Percentiles rank a stretch among this genome's conserved stretches.
These are phyloP conservation scores for Eupithecia centaureata DNA, from an alignment of 2,888 invertebrate genomes.

Conservation along the genomic window DNA sequence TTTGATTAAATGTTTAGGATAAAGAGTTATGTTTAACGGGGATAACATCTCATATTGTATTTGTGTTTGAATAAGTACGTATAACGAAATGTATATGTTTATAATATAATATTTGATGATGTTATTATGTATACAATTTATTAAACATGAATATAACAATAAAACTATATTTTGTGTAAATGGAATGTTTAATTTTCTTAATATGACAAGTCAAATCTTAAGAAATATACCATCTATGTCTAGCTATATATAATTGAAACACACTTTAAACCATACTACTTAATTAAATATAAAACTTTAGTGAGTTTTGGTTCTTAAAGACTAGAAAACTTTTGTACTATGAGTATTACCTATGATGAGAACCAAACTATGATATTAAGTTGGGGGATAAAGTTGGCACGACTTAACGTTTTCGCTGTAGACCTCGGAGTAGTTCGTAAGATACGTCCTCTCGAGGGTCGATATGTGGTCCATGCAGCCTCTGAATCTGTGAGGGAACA, in stretches of 20 bases:
- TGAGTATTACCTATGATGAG: conserved; percentile 54
- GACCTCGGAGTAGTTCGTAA: conserved; percentile 67
- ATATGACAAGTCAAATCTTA: conserved; percentile 41
- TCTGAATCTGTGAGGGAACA: conserved; percentile 83
- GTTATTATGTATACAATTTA: conserved; percentile 85
- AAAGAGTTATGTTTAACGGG: conserved; percentile 74
- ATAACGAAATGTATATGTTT: conserved; percentile 84
- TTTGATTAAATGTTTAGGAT: conserved; percentile 73
- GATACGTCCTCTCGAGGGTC: conserved; percentile 59
- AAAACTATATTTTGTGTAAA: conserved; percentile 85
- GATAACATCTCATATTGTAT: conserved; percentile 84
- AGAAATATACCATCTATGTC: conserved; percentile 15
- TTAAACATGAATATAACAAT: conserved; percentile 85
- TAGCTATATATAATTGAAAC: background rate
- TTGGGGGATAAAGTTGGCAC: conserved; percentile 74
- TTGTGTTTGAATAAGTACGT: conserved; percentile 83
- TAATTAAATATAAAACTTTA: conserved; percentile 26
- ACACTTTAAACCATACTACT: conserved; percentile 8
- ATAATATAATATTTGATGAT: conserved; percentile 84
- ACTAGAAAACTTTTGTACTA: conserved; percentile 75
- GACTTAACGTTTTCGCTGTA: conserved; percentile 77
- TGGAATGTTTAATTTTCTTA: conserved; percentile 74
- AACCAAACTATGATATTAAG: conserved; percentile 43
- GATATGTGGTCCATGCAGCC: conserved; percentile 85
- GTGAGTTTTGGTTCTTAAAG: conserved; percentile 54